Base-by-base conservation (phyloP, 2,113 vertebrate genomes). In the Anoplopoma fimbria region DNA sequence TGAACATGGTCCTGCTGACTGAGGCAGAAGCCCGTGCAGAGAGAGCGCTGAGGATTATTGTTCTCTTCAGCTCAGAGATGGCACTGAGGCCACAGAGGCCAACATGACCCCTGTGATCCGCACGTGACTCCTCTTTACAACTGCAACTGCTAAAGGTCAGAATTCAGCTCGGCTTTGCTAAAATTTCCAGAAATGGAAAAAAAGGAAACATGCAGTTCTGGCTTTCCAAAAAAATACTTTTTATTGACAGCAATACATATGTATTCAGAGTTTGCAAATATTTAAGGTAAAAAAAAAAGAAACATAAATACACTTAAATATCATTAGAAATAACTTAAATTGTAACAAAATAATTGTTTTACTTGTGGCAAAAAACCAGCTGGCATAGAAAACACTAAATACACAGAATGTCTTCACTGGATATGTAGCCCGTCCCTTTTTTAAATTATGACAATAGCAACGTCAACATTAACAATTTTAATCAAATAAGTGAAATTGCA, bases 241-340 rank as follows among this genome's bases (percentile, higher is more conserved):
- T 95, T 94, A 91, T 94, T 94, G 86, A 93, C 86, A 90, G 85
- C 87, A 94, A 91, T 83, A 93, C 89, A 90, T 88, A 79, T 69
- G 74, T 63, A 79, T 85, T 92, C 77, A 84, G 67, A 88, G 71
- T 82, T 84, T 83, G 74, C 83, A 88, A 88, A 91, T 83, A 82
- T 70, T 80, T 79, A 36, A 78, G 86, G 69, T 90, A 93, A 86
- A 88, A 84, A 88, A 84, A 92, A 91, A 89, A 45, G 33, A 69
- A 89, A 95, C 92, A 94, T 95, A 95, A 95, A 95, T 95, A 95
- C 82, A 93, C 69, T 94, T 92, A 94, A 94, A 94, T 94, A 94
- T 88, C 82, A 90, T 93, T 87, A 83, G 83, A 91, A 94, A 95
- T 94, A 95, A 95, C 89, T 94, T 95, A 94, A 86, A 92, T 88